Conservation (phyloP, 2,113 vertebrate species). For the Amazona guildingii region DNA sequence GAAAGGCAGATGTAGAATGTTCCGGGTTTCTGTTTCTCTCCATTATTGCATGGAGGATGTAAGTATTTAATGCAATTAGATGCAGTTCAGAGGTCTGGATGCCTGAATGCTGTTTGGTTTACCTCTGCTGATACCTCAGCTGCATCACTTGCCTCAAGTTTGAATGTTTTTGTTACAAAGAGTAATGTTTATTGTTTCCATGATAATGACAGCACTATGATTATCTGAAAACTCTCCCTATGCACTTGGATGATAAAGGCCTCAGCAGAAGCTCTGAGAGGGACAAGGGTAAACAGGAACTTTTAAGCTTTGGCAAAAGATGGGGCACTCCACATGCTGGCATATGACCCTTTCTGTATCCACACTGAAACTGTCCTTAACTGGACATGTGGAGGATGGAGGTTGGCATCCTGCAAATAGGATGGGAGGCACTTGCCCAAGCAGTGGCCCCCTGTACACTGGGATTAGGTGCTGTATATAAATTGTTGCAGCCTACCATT, state of each 20-base stretch:
- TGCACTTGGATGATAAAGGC: not conserved
- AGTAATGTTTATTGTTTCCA: not conserved
- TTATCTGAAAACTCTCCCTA: not conserved
- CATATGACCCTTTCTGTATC: accelerated
- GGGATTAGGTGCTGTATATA: not conserved
- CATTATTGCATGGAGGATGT: accelerated
- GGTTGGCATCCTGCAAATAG: not conserved
- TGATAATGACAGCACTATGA: not conserved
- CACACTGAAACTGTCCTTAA: not conserved
- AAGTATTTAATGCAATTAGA: accelerated
- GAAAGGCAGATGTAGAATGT: not conserved
- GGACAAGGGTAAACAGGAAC: not conserved
- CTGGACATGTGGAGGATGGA: not conserved
- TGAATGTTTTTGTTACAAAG: not conserved
- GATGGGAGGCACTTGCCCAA: not conserved
- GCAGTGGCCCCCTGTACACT: accelerated
- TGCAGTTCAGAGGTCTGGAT: not conserved
- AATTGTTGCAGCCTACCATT: not conserved
- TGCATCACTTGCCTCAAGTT: not conserved
- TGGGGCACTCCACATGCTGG: not conserved
- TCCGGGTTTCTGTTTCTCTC: not conserved
- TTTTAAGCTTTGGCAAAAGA: not conserved
- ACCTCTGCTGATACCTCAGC: not conserved
- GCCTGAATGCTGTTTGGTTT: not conserved
- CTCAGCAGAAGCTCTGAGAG: not conserved